Evolutionary conservation across 2,797 vertebrate genomes (phyloP), one percentile per base, ranked within the genome.

Genomic region (Pseudopleuronectes americanus): DNA sequence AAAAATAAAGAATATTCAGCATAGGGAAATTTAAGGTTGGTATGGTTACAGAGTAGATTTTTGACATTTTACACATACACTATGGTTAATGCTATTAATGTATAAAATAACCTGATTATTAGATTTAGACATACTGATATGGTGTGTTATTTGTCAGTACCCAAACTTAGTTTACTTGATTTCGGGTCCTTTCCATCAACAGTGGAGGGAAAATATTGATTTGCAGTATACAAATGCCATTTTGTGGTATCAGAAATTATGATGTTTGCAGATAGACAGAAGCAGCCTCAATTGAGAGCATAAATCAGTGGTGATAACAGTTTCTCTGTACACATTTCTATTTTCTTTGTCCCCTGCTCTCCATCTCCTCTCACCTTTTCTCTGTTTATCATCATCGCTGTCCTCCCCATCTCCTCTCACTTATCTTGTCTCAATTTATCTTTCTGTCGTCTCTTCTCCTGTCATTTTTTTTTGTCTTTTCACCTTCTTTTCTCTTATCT

Each of bases 391-490:
- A 53, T 49, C 23, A 31, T 23, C 48, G 19, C n/a, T 55, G 47
- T 60, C 68, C 59, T 68, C 57, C 63, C 67, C 57, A 57, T 53
- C 65, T 51, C 65, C 59, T 83, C 62, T 74, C 62, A 70, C 81
- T 82, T 75, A 84, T 86, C 84, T 76, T 57, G 60, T 76, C 74
- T 76, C 80, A 68, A 82, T 89, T 87, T 84, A 85, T 91, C 82
- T 84, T 77, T 76, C 63, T 79, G 80, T 81, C 75, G n/a, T 79
- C 75, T 79, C 63, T 73, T 71, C 67, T 62, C 59, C 54, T 49
- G 65, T 85, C 57, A 58, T 77, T 71, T 81, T 74, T 79, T 79
- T 55, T 19, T 17, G 33, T 57, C 57, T 63, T 77, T 82, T 81
- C 68, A 74, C 71, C 72, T 73, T 77, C 36, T 26, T 70, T 47